Evolutionary conservation across 2,888 invertebrate genomes (phyloP), one percentile per base, ranked within the genome.

Genomic region (Timema podura): DNA sequence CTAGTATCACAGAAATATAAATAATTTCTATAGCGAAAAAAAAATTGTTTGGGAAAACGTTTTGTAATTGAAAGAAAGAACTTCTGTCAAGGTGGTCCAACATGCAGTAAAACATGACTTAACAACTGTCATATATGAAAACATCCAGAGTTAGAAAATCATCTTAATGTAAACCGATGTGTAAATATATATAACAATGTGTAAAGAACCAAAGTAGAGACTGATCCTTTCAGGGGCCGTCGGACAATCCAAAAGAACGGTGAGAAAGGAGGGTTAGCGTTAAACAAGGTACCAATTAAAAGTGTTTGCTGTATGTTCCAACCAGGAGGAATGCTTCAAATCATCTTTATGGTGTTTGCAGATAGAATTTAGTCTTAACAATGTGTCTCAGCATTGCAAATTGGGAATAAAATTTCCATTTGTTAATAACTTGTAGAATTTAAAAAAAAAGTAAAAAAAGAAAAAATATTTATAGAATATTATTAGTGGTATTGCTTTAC

Each of bases 401-500:
- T 45, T 71, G 68, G 71, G 64, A 71, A 67, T 69, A 10, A 57
- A 49, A 66, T 68, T 71, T 71, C 71, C 59, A 48, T 69, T 71
- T 71, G 71, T 71, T 71, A 69, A 66, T 69, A 69, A 45, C 48
- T 68, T 30, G 70, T 70, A 70, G 65, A 70, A 16, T 71, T 71
- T 71, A 71, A 68, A 68, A 67, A 30, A 30, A 30, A 65, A 65
- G 66, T 64, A 69, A 54, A 49, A 70, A 54, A 66, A 48, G 45
- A 68, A 70, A 72, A 72, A 65, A 72, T 57, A 71, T 64, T 72
- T 71, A 70, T 79, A 81, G 79, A 66, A 64, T 67, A 67, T 70
- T 70, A 68, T 68, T 70, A 70, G 70, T 73, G 71, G 78, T 44
- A 44, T 78, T 82, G 83, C 82, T 83, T 83, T 82, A 81, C 78